Evolutionary conservation across 2,888 invertebrate genomes (phyloP), one percentile per base, ranked within the genome.

Genomic region (Matsumyia berberina): DNA sequence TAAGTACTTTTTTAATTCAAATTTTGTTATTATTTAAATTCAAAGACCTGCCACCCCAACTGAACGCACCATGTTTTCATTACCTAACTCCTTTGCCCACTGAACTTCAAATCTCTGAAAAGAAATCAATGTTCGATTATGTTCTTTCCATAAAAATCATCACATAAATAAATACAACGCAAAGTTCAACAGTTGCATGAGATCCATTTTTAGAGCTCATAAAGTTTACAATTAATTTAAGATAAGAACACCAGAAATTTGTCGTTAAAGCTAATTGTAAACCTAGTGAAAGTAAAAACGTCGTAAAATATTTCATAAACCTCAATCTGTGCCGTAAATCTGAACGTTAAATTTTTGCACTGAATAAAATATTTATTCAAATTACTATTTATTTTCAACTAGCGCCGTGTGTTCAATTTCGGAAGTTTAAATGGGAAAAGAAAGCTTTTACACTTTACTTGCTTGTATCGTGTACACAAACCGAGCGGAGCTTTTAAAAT

Each of bases 231-330:
- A 58, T 58, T 58, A 70, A 58, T 58, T 49, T 58, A 46, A 7
- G 70, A 58, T 58, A 70, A 49, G 46, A 15, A 70, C 49, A 49
- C 35, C 58, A 58, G 37, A 49, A 70, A 70, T 58, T 58, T 49
- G 35, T 15, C 49, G 31, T 58, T 67, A 70, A 70, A 70, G 44
- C 70, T 70, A 58, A 70, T 70, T 70, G 58, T 51, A 24, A 19
- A 35, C 15, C 46, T 58, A 70, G 67, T 55, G 39, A 29, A 67
- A 17, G 58, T 58, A 70, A 70, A 58, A 70, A 58, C 49, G 49
- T 58, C 58, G 49, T 70, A 37, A 70, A 70, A 70, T 49, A 24
- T 37, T 64, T 44, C 55, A 66, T 57, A 44, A 44, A 44, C 29
- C 15, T 24, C 24, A 62, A 62, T 53, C 53, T 12, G 37, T 7